Evolutionary conservation across 2,113 vertebrate species (phyloP).

Genomic region (Rhea americana): DNA sequence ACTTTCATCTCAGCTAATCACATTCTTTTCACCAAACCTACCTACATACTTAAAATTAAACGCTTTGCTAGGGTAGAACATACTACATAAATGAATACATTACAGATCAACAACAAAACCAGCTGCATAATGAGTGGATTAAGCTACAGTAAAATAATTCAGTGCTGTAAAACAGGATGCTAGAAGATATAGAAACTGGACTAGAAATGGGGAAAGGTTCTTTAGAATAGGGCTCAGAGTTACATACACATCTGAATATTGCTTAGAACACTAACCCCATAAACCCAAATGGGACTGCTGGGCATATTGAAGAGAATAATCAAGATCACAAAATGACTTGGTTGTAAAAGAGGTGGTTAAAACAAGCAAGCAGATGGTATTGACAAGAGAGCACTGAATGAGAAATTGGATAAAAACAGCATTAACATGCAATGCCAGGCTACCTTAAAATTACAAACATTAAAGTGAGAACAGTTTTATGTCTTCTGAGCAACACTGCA

Average conservation of each 20-base stretch:
- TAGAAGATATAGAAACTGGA: background rate
- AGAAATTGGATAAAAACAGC: conserved; percentile 19
- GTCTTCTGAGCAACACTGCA: conserved; percentile 17
- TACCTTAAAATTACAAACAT: background rate
- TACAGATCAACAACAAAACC: conserved; percentile 27
- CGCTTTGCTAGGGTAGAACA: background rate
- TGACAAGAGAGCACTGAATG: background rate
- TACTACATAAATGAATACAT: conserved; percentile 29
- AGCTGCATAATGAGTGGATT: conserved; percentile 8
- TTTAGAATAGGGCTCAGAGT: background rate
- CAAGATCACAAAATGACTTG: conserved; percentile 19
- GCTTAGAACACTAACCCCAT: conserved; percentile 11
- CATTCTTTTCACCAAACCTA: conserved; percentile 20
- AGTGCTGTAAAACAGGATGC: background rate
- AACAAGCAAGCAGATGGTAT: conserved; percentile 44
- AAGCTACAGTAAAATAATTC: background rate
- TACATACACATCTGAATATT: background rate
- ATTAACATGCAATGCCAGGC: background rate
- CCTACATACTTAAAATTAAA: conserved; percentile 26
- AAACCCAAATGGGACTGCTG: background rate
- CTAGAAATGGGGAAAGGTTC: background rate
- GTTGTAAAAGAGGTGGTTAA: background rate
- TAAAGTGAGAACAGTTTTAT: background rate
- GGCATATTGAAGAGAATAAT: background rate
- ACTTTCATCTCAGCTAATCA: conserved; percentile 18